Conservation (phyloP, 2,113 vertebrate species). For the Lanius ludovicianus region DNA sequence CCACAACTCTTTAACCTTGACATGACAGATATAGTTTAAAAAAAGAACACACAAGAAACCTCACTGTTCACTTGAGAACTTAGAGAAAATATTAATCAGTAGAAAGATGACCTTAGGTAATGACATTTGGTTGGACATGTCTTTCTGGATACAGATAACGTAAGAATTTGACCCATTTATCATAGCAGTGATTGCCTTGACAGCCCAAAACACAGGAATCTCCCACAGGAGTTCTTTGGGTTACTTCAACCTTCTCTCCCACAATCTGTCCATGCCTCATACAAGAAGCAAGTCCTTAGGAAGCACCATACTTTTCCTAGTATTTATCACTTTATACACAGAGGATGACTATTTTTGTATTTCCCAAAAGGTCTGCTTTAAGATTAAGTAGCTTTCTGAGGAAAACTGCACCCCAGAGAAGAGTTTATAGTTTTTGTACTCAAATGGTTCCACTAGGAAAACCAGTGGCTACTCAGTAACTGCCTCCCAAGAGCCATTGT, state of each 20-base stretch:
- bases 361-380: not conserved
- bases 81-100: not conserved
- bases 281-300: not conserved
- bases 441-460: not conserved
- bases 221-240: not conserved
- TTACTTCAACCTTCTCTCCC: not conserved
- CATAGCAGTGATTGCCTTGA: not conserved
- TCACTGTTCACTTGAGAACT: constrained; percentile 46
- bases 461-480: not conserved
- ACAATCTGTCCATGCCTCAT: not conserved
- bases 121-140: not conserved
- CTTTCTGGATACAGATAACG: constrained; percentile 31
- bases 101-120: constrained; percentile 30
- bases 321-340: not conserved
- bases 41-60: constrained; percentile 3
- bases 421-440: not conserved
- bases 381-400: not conserved
- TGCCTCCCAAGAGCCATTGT: not conserved
- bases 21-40: constrained; percentile 20
- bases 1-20: constrained; percentile 47
- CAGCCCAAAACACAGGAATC: not conserved
- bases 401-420: not conserved
- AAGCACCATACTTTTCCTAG: not conserved
- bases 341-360: not conserved
- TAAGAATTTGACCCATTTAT: constrained; percentile 41